Conservation (phyloP, 2,888 invertebrate genomes). For the Synanthedon andrenaeformis region DNA sequence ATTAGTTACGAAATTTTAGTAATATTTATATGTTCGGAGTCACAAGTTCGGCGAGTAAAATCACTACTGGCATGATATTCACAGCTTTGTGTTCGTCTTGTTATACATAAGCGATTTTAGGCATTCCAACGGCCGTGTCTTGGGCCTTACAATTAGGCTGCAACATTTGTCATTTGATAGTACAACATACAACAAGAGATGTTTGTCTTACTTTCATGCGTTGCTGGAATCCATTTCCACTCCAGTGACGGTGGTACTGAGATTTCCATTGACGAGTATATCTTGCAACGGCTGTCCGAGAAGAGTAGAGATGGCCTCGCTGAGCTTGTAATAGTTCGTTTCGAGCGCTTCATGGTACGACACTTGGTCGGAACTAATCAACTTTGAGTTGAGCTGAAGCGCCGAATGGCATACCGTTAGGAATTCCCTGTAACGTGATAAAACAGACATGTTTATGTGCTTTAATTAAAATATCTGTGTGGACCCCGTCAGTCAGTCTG, state of each 20-base stretch:
- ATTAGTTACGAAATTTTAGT: too few relatives aligned
- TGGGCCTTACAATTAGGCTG: too few relatives aligned
- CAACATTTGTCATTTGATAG: too few relatives aligned
- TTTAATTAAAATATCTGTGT: neutral
- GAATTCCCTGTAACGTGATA: constrained; percentile 78
- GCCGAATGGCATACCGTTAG: constrained; percentile 91
- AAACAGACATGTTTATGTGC: constrained; percentile 1
- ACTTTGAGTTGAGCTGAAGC: constrained; percentile 87
- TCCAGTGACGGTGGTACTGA: constrained; percentile 84
- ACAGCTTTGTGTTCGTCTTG: too few relatives aligned
- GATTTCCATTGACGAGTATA: constrained; percentile 78
- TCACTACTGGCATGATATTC: too few relatives aligned
- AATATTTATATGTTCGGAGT: too few relatives aligned
- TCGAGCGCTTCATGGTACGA: constrained; percentile 92
- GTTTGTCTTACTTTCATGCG: constrained; percentile 61
- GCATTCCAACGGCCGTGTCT: too few relatives aligned
- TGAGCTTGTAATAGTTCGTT: constrained; percentile 88
- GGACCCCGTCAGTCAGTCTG: too few relatives aligned
- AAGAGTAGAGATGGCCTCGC: constrained; percentile 78
- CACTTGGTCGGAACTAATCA: constrained; percentile 89
- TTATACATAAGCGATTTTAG: too few relatives aligned
- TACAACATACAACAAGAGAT: too few relatives aligned
- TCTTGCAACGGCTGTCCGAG: constrained; percentile 79
- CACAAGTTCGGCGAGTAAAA: too few relatives aligned
- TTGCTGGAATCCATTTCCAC: constrained; percentile 85